Base-by-base conservation (phyloP, 2,797 vertebrate genomes). In the Sebastolobus alascanus region DNA sequence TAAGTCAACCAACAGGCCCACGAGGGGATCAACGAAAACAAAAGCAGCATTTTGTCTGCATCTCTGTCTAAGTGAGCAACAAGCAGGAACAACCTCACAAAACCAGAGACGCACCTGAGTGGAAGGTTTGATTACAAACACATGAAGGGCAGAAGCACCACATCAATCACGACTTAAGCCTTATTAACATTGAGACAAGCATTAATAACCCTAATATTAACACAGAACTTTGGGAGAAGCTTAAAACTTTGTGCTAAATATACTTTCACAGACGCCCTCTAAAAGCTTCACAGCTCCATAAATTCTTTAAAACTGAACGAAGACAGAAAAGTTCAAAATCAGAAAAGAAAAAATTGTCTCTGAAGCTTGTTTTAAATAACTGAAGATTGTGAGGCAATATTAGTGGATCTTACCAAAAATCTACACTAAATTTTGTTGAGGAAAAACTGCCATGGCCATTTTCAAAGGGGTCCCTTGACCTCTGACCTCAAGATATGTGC, bases 1-100 rank as follows among this genome's bases (percentile, higher is more conserved):
- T 89, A 83, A 82, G 66, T 80, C 77, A 43, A 77, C 84, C 58
- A 87, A 85, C 66, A 66, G 59, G 55, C 66, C 64, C 74, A 72
- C 46, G 5, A 87, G 71, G 52, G 50, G 25, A 80, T 87, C 64
- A 80, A 65, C 74, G 66, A 69, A 86, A 73, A 81, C 79, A 83
- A 87, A 85, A 31, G 25, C 46, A 72, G 66, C 59, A 70, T 3
- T 77, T 63, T 72, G 66, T 52, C 46, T 50, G 8, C 18, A 50
- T 50, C 7, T 69, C 5, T 0, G 11, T 46, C 0, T 58, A 75
- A 75, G 43, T 61, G 38, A 82, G n/a, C 4, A 60, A 78, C 76
- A 50, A 11, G n/a, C 14, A 56, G 22, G 2, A 43, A 66, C 31
- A 38, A 43, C 6, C 0, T 1, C 8, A 29, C 6, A n/a, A 73